phyloP scores from a whole-genome alignment of 2,888 invertebrate species.

The Apodemia mormo region DNA sequence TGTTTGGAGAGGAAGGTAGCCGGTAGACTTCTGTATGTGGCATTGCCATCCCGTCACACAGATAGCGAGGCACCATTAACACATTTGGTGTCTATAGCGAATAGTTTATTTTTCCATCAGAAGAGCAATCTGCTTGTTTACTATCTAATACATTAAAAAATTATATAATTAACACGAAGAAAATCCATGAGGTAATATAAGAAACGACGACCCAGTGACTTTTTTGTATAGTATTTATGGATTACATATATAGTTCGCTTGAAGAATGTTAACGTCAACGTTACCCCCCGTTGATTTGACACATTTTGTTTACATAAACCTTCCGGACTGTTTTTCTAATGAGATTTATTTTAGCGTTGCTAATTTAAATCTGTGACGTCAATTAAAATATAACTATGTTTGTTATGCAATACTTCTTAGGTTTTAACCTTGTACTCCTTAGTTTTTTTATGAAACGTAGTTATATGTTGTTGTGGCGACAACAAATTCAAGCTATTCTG shows the following conservation, averaged over 20 bases:
- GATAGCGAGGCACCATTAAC: too few species aligned
- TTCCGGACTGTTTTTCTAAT: constrained; percentile 44
- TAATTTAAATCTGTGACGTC: constrained; percentile 13
- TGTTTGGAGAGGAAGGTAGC: too few species aligned
- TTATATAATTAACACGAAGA: not conserved
- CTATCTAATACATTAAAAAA: too few species aligned
- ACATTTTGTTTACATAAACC: constrained; percentile 57
- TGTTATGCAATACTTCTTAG: constrained; percentile 2
- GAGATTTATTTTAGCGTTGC: constrained; percentile 10
- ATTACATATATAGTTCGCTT: constrained; percentile 19
- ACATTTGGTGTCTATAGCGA: too few species aligned
- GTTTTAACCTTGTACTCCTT: not conserved
- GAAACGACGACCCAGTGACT: not conserved
- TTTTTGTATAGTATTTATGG: constrained; percentile 1
- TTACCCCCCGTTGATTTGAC: constrained; percentile 59
- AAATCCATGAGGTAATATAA: not conserved
- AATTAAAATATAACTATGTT: not conserved
- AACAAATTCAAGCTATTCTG: too few species aligned
- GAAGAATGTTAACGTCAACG: constrained; percentile 37
- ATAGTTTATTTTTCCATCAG: too few species aligned
- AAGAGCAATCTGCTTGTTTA: too few species aligned
- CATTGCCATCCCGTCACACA: not conserved
- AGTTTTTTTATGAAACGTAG: not conserved
- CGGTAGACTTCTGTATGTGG: not conserved
- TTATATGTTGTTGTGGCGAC: too few species aligned